A percentile compares a stretch with the other conserved stretches of the same genome.
Evolutionary conservation across 2,797 vertebrate genomes (phyloP).

Genomic region (Amniataba percoides): DNA sequence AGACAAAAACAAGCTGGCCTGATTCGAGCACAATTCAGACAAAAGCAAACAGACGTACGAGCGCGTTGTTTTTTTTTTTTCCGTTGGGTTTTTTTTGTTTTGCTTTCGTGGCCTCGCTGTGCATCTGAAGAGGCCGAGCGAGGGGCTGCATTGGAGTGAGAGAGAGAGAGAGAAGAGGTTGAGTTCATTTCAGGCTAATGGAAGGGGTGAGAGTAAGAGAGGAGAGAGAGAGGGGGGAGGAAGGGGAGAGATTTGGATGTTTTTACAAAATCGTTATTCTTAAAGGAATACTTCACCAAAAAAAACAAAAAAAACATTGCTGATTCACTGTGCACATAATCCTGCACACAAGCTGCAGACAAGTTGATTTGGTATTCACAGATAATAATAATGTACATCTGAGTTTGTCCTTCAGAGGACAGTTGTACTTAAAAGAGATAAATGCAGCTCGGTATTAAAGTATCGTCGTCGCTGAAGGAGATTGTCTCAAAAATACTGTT

Average conservation of each 20-base stretch:
- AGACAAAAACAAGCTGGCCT: constrained; percentile 40
- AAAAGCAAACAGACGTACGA: constrained; percentile 34
- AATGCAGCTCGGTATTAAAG: constrained; percentile 35
- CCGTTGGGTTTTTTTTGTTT: not conserved
- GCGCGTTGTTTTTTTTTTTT: constrained; percentile 4
- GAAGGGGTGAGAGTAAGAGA: constrained; percentile 30
- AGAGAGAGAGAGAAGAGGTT: constrained; percentile 39
- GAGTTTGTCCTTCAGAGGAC: constrained; percentile 59
- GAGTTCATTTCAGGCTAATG: constrained; percentile 61
- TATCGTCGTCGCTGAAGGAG: constrained; percentile 28
- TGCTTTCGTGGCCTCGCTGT: not conserved
- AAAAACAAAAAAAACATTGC: constrained; percentile 31
- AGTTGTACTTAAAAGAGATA: constrained; percentile 27
- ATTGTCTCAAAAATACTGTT: constrained; percentile 19
- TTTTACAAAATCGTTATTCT: constrained; percentile 45
- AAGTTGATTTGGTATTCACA: constrained; percentile 41
- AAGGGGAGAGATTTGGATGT: constrained; percentile 24
- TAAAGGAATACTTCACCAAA: constrained; percentile 36
- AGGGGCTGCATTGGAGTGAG: constrained; percentile 11
- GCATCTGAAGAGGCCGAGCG: constrained; percentile 2
- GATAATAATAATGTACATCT: constrained; percentile 34
- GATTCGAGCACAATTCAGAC: constrained; percentile 35
- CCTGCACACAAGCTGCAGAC: constrained; percentile 10
- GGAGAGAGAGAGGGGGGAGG: not conserved
- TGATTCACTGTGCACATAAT: constrained; percentile 39